Evolutionary conservation across 2,797 vertebrate species (phyloP).

Genomic region (Xenops minutus): DNA sequence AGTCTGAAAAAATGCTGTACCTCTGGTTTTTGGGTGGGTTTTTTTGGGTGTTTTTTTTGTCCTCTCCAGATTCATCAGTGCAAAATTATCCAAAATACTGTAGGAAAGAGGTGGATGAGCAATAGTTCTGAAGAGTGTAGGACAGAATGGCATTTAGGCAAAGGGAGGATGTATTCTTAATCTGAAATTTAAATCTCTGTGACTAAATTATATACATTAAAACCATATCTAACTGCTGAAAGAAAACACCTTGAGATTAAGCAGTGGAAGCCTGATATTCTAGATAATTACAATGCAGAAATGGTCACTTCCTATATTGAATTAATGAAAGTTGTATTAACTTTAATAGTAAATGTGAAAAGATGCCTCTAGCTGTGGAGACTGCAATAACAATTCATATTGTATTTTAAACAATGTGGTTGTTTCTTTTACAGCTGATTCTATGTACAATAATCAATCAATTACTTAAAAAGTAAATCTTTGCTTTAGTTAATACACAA

Average conservation of each 20-base stretch:
- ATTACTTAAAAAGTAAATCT: not conserved
- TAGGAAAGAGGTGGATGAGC: not conserved
- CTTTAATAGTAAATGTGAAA: not conserved
- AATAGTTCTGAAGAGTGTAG: not conserved
- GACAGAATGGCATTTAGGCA: not conserved
- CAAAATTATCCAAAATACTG: not conserved
- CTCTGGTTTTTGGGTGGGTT: not conserved
- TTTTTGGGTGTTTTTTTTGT: accelerated
- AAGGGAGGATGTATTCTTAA: not conserved
- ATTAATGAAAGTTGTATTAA: not conserved
- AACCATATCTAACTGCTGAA: not conserved
- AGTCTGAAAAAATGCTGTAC: not conserved
- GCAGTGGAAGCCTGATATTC: not conserved
- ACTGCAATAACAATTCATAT: not conserved
- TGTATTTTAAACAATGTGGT: not conserved
- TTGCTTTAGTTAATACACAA: not conserved
- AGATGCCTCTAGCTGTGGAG: not conserved
- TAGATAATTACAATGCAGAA: not conserved
- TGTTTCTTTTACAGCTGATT: not conserved
- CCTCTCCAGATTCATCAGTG: not conserved
- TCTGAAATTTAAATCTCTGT: not conserved
- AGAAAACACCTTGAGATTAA: not conserved
- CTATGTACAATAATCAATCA: not conserved
- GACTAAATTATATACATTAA: not conserved
- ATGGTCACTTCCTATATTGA: not conserved